Evolutionary conservation across 35 echinoderm and acorn worm species (phyloP), one percentile per base, ranked within the genome.

Genomic region (Lytechinus variegatus): DNA sequence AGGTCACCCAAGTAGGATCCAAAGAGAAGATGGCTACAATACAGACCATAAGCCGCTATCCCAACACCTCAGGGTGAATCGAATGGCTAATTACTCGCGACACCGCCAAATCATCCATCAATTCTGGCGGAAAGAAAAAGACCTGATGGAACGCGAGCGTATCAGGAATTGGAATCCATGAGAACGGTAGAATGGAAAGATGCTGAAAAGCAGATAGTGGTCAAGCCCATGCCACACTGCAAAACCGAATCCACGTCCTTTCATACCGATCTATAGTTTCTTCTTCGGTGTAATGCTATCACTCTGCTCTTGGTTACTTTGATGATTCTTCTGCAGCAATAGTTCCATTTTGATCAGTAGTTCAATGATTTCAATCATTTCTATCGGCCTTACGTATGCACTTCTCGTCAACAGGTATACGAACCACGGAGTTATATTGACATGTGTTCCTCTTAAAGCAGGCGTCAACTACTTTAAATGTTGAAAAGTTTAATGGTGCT

Each of bases 61-160:
- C 66, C 19, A 79, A 79, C 21, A 79, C 66, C 66, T 79, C n/a
- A 79, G 66, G 66, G 19, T 79, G n/a, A 24, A 79, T 79, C 21
- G 66, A 79, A 79, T 79, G 66, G 66, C 66, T 79, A 79, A 79
- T 79, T 79, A 79, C 66, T 79, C 66, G 66, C 16, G 66, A 79
- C 66, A 79, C 66, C 66, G n/a, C 66, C 16, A 24, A 24, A 79
- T 79, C 66, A 79, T 79, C 66, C 66, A 79, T 79, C 66, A 79
- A 79, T 24, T 79, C 66, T 16, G 16, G 33, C 33, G 33, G 33
- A 44, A 44, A 44, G 33, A 44, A 44, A 79, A 79, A 79, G n/a
- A 24, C 66, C 66, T n/a, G 66, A 79, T 79, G 66, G 66, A 79
- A n/a, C 19, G 12, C 14, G 66, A 79, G 19, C 66, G 19, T 21